Evolutionary conservation across 2,797 vertebrate species (phyloP), one percentile per base, ranked within the genome.

Genomic region (Distichodus sexfasciatus): DNA sequence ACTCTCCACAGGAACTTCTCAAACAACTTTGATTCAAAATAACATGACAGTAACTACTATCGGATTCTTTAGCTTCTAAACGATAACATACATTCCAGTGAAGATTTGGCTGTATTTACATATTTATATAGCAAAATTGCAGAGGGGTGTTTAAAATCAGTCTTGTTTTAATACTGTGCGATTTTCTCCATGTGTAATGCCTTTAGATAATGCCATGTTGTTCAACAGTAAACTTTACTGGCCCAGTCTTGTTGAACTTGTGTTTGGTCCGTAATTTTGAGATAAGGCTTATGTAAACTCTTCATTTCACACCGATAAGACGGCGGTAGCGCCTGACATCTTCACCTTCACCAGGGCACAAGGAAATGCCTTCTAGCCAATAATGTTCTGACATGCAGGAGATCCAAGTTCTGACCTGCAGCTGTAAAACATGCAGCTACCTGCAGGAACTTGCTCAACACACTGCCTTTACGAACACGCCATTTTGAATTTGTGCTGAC

Each of bases 221-320:
- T 47, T 31, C 33, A n/a, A 75, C 53, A 31, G 51, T 69, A 78
- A 15, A 65, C 11, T 66, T 15, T 10, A 65, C 23, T 72, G 47
- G 44, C 72, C 76, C 54, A 48, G 70, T 78, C 69, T n/a, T n/a
- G n/a, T n/a, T n/a, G n/a, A n/a, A n/a, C n/a, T n/a, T n/a, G n/a
- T 29, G 47, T 86, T 90, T 87, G 83, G 84, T 88, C 84, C 62
- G 10, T 64, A 74, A 47, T 64, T 57, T 53, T 71, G 47, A 38
- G 28, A 63, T 75, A 59, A 44, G 60, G 46, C 66, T 38, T 17
- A 67, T 67, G 57, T 69, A 62, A 38, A 9, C 66, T 69, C 48
- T 51, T 38, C 36, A 1, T 53, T 70, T 67, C 41, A 50, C 35
- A 59, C 47, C 41, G n/a, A 50, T 17, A 50, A 35, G 24, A 26